Conservation (phyloP, 2,888 invertebrate species). For the Hofmannophila pseudospretella region DNA sequence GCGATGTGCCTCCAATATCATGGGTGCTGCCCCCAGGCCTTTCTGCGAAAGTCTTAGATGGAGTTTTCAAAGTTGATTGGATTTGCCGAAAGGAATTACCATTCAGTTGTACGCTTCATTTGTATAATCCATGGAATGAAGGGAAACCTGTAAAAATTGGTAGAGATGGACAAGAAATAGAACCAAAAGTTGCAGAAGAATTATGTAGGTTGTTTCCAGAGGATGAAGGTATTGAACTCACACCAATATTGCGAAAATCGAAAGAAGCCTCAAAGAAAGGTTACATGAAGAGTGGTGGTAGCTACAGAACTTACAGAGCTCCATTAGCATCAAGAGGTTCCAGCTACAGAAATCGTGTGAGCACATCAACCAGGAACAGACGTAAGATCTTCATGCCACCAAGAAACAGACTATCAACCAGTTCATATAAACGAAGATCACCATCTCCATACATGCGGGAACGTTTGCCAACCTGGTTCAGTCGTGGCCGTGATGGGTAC, state of each 20-base stretch:
- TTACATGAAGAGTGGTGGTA: constrained; percentile 71
- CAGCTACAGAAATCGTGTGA: constrained; percentile 72
- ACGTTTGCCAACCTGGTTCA: constrained; percentile 81
- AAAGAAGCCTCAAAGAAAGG: constrained; percentile 88
- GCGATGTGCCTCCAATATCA: constrained; percentile 92
- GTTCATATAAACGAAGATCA: constrained; percentile 76
- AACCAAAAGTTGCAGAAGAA: constrained; percentile 96
- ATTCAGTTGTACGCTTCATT: constrained; percentile 93
- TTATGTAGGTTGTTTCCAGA: constrained; percentile 95
- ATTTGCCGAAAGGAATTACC: constrained; percentile 96
- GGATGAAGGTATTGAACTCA: constrained; percentile 94
- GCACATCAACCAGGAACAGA: constrained; percentile 69
- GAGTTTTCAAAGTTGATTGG: constrained; percentile 98
- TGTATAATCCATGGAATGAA: constrained; percentile 99
- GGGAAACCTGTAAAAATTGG: constrained; percentile 99
- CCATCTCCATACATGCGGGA: constrained; percentile 79
- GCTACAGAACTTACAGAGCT: constrained; percentile 68
- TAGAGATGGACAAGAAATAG: constrained; percentile 99
- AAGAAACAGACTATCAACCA: constrained; percentile 78
- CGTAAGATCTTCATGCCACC: constrained; percentile 81
- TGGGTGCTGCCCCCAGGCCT: constrained; percentile 97
- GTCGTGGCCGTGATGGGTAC: constrained; percentile 67
- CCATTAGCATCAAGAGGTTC: constrained; percentile 60
- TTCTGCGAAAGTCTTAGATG: constrained; percentile 94
- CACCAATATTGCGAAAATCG: constrained; percentile 89